phyloP scores from a whole-genome alignment of 2,797 vertebrate species.

The Thunnus albacares region DNA sequence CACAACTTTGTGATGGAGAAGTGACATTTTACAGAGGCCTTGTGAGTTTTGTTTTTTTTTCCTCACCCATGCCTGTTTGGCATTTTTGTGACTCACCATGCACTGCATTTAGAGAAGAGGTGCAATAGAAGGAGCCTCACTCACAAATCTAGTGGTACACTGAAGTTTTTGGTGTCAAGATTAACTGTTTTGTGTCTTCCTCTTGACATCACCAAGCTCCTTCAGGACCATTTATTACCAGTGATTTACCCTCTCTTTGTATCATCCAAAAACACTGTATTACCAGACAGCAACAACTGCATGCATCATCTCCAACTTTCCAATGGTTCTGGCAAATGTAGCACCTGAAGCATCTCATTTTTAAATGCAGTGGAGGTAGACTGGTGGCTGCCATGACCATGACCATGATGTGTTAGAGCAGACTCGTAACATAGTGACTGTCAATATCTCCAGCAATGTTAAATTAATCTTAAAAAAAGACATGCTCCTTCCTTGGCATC shows the following conservation, averaged over 20 bases:
- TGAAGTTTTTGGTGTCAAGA: neutral
- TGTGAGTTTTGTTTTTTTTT: slow-evolving; percentile 6
- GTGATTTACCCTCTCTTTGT: neutral
- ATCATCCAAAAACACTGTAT: slow-evolving; percentile 5
- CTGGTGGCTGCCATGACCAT: neutral
- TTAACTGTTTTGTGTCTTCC: neutral
- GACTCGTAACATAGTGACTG: neutral
- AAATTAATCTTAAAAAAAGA: neutral
- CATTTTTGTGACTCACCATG: slow-evolving; percentile 3
- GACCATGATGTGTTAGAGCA: neutral
- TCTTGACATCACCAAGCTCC: neutral
- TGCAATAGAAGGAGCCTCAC: neutral
- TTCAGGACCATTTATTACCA: slow-evolving; percentile 13
- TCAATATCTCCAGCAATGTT: neutral
- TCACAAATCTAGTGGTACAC: neutral
- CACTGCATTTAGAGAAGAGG: slow-evolving; percentile 4
- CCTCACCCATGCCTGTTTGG: slow-evolving; percentile 12
- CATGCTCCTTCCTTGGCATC: neutral
- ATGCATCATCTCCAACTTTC: neutral
- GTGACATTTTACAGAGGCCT: neutral
- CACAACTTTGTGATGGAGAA: slow-evolving; percentile 33
- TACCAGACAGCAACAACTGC: neutral
- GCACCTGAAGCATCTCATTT: neutral
- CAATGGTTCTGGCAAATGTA: neutral
- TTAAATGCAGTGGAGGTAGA: neutral